Base-by-base conservation (phyloP, 2,113 vertebrate genomes). In the Osmerus mordax region DNA sequence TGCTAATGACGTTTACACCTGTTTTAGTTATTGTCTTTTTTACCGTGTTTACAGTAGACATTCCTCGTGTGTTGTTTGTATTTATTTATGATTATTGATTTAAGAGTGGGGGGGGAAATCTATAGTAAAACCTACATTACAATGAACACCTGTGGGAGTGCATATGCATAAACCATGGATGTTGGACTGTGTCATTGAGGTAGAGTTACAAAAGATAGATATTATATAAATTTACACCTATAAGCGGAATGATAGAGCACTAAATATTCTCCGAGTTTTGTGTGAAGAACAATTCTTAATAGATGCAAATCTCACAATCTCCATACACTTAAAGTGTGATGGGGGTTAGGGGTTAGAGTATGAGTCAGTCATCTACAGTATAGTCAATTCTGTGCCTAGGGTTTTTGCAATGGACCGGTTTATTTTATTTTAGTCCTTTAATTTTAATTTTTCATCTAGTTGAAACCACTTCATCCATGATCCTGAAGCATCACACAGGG, bases 11-110 rank as follows among this genome's bases (percentile, higher is more conserved):
- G 94, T 94, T 95, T 96, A 91, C 87, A 88, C 87, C 88, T 78
- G 81, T 89, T 92, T 90, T 90, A 88, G 89, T 90, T 89, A 81
- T 82, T 80, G 85, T 90, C 94, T 95, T 95, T 92, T 94, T 93
- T 94, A 92, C 89, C 83, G 87, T 96, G 93, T 92, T 97, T 94
- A 95, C 95, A 95, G 94, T 98, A 98, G 95, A 96, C 96, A 96
- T 97, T 97, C 95, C 95, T 95, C 93, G 94, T 95, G 94, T 97
- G 95, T 95, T 83, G 84, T 90, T 91, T 96, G 94, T 98, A 97
- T 99, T 99, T 99, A 99, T 99, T 99, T 99, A 98, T 98, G 93
- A 96, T 95, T 95, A 95, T 94, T 93, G 91, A 87, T 94, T 96
- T 93, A 92, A 94, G 29, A 95, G 78, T 55, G 56, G 32, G 58